Base-by-base conservation (phyloP, 2,888 invertebrate species). In the Ophraella communa region DNA sequence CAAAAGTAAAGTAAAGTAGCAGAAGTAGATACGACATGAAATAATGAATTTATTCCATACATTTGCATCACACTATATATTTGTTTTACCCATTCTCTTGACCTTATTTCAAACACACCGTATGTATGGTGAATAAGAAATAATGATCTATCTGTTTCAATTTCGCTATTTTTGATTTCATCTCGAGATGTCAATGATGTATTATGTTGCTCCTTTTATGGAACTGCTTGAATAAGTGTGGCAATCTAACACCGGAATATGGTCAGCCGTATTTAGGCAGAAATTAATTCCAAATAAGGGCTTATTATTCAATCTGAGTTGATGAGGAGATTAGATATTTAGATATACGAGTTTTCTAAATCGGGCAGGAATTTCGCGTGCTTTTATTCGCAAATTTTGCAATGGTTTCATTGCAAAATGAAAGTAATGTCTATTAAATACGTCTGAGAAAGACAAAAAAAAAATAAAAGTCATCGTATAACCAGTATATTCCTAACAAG, bases 231-330 rank as follows among this genome's bases (percentile, higher is more conserved):
- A 45, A 45, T 45, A 21, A 11, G 20, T 51, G 49, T 27, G 17
- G 49, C 17, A 51, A 51, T 27, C 24, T 27, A 14, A 4, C 17
- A 24, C 49, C 49, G 49, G 27, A 51, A 27, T 51, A 51, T 51
- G 24, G 49, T 3, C 27, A 17, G 27, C 49, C 49, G 27, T 23
- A 23, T 49, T 8, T 10, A 27, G 10, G 30, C n/a, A 27, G 27
- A 7, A 17, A 51, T 7, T 17, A 8, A 4, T 4, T 14, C 49
- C 17, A 51, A 51, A 51, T 51, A 51, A 24, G 49, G 49, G 14
- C 17, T 24, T 27, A 51, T 51, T 51, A 51, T 23, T 17, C 49
- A 51, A 51, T 27, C 11, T 3, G 5, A 17, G 27, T 27, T 51
- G 27, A 51, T 27, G 24, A 47, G 23, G n/a, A 17, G 8, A 17